These are phyloP conservation scores for Cottus gobio DNA, from an alignment of 2,113 vertebrate species.

Conservation along the genomic window DNA sequence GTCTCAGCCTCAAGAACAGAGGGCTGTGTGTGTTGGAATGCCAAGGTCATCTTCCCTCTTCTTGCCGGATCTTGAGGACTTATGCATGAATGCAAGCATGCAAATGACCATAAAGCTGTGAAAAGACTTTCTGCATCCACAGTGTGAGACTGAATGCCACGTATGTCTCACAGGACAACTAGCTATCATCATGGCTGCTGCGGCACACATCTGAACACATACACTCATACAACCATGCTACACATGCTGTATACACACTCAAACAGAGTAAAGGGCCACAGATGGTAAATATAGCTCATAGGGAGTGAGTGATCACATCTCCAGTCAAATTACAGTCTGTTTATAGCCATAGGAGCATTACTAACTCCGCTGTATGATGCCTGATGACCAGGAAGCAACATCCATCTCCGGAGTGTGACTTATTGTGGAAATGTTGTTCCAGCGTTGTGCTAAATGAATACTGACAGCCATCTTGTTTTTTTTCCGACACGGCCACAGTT, in stretches of 20 bases:
- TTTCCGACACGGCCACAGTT: constrained; percentile 14
- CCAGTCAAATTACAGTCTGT: constrained; percentile 58
- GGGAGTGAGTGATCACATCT: constrained; percentile 66
- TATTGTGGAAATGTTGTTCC: constrained; percentile 23
- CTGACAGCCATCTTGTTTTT: constrained; percentile 51
- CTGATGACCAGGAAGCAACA: constrained; percentile 58
- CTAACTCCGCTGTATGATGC: constrained; percentile 33
- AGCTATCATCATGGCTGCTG: constrained; percentile 43
- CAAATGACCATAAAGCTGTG: constrained; percentile 21
- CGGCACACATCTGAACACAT: constrained; percentile 3
- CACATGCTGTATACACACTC: constrained; percentile 38
- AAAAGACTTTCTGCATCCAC: constrained; percentile 22
- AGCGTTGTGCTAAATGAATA: constrained; percentile 38
- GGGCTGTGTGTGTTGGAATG: constrained; percentile 11
- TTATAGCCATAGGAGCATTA: constrained; percentile 64
- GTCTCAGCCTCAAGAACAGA: constrained; percentile 5
- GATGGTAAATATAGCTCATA: constrained; percentile 70
- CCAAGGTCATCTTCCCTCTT: constrained; percentile 24
- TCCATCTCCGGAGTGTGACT: constrained; percentile 47
- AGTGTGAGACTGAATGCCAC: constrained; percentile 41
- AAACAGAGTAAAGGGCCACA: constrained; percentile 52
- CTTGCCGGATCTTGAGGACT: constrained; percentile 39
- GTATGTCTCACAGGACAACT: constrained; percentile 49
- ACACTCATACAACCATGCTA: constrained; percentile 24
- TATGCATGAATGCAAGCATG: constrained; percentile 31